Evolutionary conservation across 1,140 invertebrate species (phyloP), one percentile per base, ranked within the genome.

Genomic region (Batillaria attramentaria): DNA sequence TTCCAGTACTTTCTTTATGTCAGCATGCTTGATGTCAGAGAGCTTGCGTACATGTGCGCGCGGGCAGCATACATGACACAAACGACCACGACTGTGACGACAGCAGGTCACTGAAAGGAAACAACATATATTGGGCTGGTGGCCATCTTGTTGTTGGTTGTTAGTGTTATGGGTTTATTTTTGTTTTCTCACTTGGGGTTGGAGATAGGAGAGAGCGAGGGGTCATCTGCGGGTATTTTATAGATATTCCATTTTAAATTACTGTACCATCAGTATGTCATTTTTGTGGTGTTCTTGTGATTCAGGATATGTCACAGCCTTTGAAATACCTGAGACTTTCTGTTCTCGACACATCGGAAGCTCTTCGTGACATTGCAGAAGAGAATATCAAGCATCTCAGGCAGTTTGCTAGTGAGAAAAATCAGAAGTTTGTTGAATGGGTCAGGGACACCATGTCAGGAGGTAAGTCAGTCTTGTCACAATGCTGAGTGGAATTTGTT

Each of bases 341-440:
- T 24, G 66, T 69, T 35, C 13, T 69, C 3, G 66, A n/a, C 35
- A 69, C 66, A 4, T 69, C 66, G 3, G 28, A 39, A 24, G 66
- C 66, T 24, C 66, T 69, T 35, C 35, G 42, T 18, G 66, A 69
- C 37, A 69, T 69, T 24, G 20, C 18, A 3, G 24, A 8, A 3
- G 20, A 41, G 18, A 20, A n/a, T 41, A 41, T 69, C 3, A 10
- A 41, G 6, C 66, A 69, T 31, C 42, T 69, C 37, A 13, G 37
- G 42, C 66, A 69, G 66, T 69, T 69, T 10, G 66, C 37, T 20
- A 41, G 66, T 69, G 35, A 41, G 35, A 41, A 69, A 20, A 41
- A 41, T n/a, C 39, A 20, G 37, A 69, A 69, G 66, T 69, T 69
- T 69, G 66, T 69, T 41, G 24, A 39, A 5, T 69, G 66, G 66